These are phyloP conservation scores for Melanotaenia maccullochi DNA, from an alignment of 2,797 vertebrate species.

Conservation along the genomic window DNA sequence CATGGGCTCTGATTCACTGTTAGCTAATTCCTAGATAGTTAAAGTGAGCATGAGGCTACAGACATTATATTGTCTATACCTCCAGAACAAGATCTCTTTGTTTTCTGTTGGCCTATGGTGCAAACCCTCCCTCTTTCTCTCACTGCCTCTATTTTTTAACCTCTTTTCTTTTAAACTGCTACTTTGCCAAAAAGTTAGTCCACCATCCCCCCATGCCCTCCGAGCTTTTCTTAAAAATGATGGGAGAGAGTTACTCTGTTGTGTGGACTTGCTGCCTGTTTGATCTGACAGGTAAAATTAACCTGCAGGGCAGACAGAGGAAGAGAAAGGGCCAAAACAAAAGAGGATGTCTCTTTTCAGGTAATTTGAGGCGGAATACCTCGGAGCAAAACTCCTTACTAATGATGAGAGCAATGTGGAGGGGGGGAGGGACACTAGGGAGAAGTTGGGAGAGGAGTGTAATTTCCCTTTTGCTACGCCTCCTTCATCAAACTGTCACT, in stretches of 20 bases:
- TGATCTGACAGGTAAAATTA: slow-evolving; percentile 86
- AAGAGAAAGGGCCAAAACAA: slow-evolving; percentile 77
- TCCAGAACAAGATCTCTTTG: slow-evolving; percentile 69
- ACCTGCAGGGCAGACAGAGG: slow-evolving; percentile 74
- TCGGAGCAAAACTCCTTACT: slow-evolving; percentile 73
- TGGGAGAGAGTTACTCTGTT: slow-evolving; percentile 34
- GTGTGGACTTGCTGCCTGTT: slow-evolving; percentile 74
- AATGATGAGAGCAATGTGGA: slow-evolving; percentile 73
- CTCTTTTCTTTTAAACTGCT: slow-evolving; percentile 10
- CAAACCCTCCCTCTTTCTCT: slow-evolving; percentile 38
- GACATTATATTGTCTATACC: slow-evolving; percentile 19
- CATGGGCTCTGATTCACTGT: slow-evolving; percentile 33
- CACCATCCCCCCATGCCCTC: neutral
- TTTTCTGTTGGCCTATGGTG: slow-evolving; percentile 44
- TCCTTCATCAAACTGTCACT: slow-evolving; percentile 83
- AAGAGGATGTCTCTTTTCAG: slow-evolving; percentile 81
- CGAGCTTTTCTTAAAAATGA: slow-evolving; percentile 13
- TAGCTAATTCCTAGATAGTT: slow-evolving; percentile 48
- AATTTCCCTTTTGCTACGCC: slow-evolving; percentile 79
- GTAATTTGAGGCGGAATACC: slow-evolving; percentile 83
- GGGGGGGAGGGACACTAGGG: slow-evolving; percentile 23
- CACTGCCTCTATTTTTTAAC: slow-evolving; percentile 1
- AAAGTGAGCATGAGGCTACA: slow-evolving; percentile 23
- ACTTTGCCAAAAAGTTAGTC: slow-evolving; percentile 25
- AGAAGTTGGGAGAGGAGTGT: slow-evolving; percentile 68